phyloP scores from a whole-genome alignment of 1,140 invertebrate genomes.

The Penaeus indicus region DNA sequence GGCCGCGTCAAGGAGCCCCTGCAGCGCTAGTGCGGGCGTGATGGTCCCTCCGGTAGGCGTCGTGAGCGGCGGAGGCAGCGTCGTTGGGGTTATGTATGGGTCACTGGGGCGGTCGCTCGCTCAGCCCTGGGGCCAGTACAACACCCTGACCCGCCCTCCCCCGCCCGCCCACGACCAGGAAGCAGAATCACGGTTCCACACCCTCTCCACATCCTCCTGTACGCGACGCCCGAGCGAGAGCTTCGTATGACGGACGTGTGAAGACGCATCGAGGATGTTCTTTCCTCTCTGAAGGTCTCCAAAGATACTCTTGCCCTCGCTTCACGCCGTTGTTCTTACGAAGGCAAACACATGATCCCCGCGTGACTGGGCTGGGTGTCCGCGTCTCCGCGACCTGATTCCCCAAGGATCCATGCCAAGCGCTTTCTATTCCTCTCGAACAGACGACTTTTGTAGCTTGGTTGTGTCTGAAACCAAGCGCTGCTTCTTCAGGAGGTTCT shows the following conservation, averaged over 20 bases:
- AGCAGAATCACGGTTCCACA: conserved; percentile 33
- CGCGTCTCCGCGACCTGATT: too few species aligned
- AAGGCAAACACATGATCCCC: too few species aligned
- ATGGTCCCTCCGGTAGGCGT: neutral
- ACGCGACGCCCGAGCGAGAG: conserved; percentile 49
- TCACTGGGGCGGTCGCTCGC: conserved; percentile 26
- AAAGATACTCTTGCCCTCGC: neutral
- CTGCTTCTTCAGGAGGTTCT: too few species aligned
- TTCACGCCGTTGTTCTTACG: too few species aligned
- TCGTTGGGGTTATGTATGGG: conserved; percentile 32
- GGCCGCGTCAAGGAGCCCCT: neutral
- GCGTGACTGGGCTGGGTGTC: too few species aligned
- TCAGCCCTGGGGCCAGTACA: conserved; percentile 37
- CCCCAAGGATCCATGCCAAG: too few species aligned
- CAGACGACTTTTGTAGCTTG: too few species aligned
- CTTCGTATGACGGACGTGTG: conserved; percentile 17
- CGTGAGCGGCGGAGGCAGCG: neutral
- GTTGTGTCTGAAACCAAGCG: too few species aligned
- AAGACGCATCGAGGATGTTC: neutral
- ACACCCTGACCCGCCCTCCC: conserved; percentile 17
- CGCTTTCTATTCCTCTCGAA: too few species aligned
- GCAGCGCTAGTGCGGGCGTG: conserved; percentile 35
- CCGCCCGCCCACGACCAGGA: conserved; percentile 35
- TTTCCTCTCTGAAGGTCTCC: neutral
- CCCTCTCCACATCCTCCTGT: conserved; percentile 27